Conservation (phyloP, 1,140 invertebrate genomes). For the Dendroctonus valens region DNA sequence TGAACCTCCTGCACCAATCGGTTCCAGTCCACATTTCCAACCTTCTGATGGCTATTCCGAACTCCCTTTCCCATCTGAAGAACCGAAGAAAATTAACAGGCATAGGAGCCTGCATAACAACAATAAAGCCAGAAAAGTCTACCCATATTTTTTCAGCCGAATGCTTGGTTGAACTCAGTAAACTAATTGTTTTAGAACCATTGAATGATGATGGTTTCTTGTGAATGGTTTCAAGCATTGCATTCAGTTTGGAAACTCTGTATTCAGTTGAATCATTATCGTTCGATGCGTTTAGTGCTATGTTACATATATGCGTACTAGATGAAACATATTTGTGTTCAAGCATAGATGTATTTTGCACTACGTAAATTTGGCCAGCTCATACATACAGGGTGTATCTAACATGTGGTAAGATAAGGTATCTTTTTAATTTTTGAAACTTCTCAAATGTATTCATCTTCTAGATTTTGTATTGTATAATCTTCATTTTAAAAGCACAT, state of each 20-base stretch:
- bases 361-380: too few species aligned
- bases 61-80: slow-evolving; percentile 26
- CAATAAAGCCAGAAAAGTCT: slow-evolving; percentile 48
- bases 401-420: too few species aligned
- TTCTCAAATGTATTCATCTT: too few species aligned
- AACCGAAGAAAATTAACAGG: slow-evolving; percentile 25
- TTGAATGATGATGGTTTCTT: background rate
- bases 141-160: slow-evolving; percentile 54
- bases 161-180: slow-evolving; percentile 50
- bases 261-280: background rate
- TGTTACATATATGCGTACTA: background rate
- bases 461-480: too few species aligned
- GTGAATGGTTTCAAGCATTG: background rate
- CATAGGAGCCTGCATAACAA: slow-evolving; percentile 19
- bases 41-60: slow-evolving; percentile 12
- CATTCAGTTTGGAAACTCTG: background rate
- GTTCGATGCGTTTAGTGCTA: background rate
- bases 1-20: background rate
- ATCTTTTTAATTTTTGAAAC: too few species aligned
- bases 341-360: background rate
- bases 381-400: too few species aligned
- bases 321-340: background rate
- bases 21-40: background rate
- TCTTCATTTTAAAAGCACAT: too few species aligned
- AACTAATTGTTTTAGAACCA: background rate